These are phyloP conservation scores for Meandrina meandrites DNA, from an alignment of 92 coral and sea anemone species.

Conservation along the genomic window DNA sequence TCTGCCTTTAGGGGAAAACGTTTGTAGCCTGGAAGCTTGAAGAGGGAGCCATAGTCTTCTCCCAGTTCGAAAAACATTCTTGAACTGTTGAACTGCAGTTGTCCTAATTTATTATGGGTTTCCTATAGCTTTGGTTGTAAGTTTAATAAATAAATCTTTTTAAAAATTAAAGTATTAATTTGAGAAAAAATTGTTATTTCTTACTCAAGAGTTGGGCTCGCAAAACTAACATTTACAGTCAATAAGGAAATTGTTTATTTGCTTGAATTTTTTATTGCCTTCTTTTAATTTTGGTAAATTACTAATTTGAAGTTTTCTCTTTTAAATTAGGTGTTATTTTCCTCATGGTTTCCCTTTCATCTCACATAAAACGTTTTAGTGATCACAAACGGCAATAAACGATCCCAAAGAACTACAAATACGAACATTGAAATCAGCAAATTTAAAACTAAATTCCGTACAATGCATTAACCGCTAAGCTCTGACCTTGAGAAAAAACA, in stretches of 20 bases:
- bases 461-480: not conserved
- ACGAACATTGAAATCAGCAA: not conserved
- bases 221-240: constrained; percentile 2
- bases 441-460: not conserved
- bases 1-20: no score
- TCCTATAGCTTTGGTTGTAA: not conserved
- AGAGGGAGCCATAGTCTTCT: no score
- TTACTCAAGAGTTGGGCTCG: not conserved
- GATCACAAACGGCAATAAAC: not conserved
- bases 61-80: no score
- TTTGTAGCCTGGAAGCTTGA: no score
- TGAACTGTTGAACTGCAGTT: no score
- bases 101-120: no score
- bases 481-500: not conserved
- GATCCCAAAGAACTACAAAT: not conserved
- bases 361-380: not conserved
- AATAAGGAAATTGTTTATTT: constrained; percentile 33
- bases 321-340: not conserved
- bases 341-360: not conserved
- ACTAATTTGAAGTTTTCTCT: not conserved
- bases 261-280: not conserved
- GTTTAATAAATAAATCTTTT: not conserved
- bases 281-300: not conserved
- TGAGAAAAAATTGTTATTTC: not conserved
- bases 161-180: not conserved